Base-by-base conservation (phyloP, 2,113 vertebrate genomes). In the Cyanoderma ruficeps region DNA sequence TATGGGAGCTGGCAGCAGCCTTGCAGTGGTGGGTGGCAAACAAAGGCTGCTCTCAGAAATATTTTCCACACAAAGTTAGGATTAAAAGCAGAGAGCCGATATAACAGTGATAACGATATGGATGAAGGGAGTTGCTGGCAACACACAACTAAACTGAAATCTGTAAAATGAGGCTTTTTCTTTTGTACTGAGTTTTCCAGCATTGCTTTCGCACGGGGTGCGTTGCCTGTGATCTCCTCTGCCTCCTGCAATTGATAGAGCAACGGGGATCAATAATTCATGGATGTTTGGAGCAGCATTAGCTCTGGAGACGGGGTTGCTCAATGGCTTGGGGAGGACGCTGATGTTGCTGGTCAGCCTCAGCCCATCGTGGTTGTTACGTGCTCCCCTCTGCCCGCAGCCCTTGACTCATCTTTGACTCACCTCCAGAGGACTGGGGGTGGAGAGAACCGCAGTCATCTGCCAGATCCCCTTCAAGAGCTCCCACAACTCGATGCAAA, bases 1-100 rank as follows among this genome's bases (percentile, higher is more conserved):
- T 50, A 55, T 27, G 91, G 46, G 87, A 86, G 90, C 91, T 89
- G 91, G 96, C 91, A 89, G 37, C 96, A 84, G 39, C 92, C 92
- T 37, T 9, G 7, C 83, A 67, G 72, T 41, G 63, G 37, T 72
- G 89, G 90, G 87, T 33, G 87, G 84, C 10, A 67, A 96, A 94
- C 95, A 94, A 90, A 96, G 67, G 24, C 89, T 47, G 53, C 47
- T 47, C 53, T 37, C 88, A 33, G 83, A 91, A 71, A 68, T 65
- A 61, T 60, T 75, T 91, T 87, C 65, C 68, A 81, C 68, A 42
- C 72, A 46, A 79, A 93, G 72, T 70, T 67, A 46, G 89, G 70
- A 71, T 65, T 77, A 68, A 85, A 81, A 88, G 93, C 71, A 8
- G 7, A 13, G 65, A 80, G 90, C 74, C 2, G 30, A 7, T 68